Evolutionary conservation across 2,113 vertebrate genomes (phyloP).

Genomic region (Gobius niger): DNA sequence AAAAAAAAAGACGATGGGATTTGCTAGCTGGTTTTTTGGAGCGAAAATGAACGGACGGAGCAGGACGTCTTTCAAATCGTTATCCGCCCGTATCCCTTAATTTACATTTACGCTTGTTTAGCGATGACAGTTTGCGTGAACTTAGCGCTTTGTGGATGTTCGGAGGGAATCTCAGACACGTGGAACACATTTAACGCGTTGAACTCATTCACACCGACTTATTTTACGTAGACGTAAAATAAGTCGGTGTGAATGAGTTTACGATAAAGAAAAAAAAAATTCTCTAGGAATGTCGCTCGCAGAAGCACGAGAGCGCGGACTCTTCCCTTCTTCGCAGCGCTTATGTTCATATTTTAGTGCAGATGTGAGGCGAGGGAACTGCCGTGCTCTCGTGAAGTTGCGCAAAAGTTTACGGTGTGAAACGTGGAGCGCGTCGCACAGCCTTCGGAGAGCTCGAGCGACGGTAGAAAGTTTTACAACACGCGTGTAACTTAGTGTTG

Average conservation of each 20-base stretch:
- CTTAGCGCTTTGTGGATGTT: too few species aligned
- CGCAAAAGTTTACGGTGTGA: conserved; percentile 27
- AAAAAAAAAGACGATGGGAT: not conserved
- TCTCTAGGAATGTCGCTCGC: too few species aligned
- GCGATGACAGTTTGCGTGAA: not conserved
- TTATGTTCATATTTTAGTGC: conserved; percentile 23
- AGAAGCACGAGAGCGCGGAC: not conserved
- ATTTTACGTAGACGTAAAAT: too few species aligned
- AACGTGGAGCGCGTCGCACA: not conserved
- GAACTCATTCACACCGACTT: too few species aligned
- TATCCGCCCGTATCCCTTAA: not conserved
- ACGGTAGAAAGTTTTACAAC: conserved; percentile 38
- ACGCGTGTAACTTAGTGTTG: conserved; percentile 45
- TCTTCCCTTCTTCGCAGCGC: conserved; percentile 10
- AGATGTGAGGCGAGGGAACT: conserved; percentile 41
- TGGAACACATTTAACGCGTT: conserved; percentile 11
- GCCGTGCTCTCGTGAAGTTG: conserved; percentile 10
- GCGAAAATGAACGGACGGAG: not conserved
- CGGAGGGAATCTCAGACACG: too few species aligned
- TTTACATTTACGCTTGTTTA: not conserved
- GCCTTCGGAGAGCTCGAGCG: conserved; percentile 12
- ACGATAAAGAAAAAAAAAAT: too few species aligned
- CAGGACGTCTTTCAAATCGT: too few species aligned
- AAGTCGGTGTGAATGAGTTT: too few species aligned
- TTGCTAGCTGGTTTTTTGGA: not conserved